Conservation (phyloP, 2,888 invertebrate genomes). For the Stegophylla sp. region DNA sequence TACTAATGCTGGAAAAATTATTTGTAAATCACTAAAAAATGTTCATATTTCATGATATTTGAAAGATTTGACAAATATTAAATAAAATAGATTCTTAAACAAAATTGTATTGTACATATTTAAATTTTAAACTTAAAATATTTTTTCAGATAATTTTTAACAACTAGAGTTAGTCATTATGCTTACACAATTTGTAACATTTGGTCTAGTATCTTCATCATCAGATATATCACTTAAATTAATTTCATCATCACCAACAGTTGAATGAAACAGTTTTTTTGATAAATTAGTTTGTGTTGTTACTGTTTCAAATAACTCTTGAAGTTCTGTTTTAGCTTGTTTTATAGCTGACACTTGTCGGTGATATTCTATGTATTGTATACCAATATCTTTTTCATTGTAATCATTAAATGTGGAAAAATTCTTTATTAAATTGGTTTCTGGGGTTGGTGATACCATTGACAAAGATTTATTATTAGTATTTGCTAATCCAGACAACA, state of each 20-base stretch:
- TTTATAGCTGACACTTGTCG: slow-evolving; percentile 34
- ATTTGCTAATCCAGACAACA: slow-evolving; percentile 27
- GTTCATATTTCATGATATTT: slow-evolving; percentile 71
- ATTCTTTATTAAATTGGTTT: neutral
- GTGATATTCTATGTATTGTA: slow-evolving; percentile 26
- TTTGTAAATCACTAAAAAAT: slow-evolving; percentile 77
- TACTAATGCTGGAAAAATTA: slow-evolving; percentile 74
- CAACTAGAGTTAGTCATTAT: slow-evolving; percentile 38
- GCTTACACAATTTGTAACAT: slow-evolving; percentile 37
- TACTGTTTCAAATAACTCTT: slow-evolving; percentile 37
- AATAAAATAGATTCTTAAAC: neutral
- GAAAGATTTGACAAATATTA: neutral
- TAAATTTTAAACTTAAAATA: neutral
- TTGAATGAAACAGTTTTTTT: slow-evolving; percentile 30
- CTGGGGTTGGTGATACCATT: neutral
- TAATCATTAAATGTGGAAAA: neutral
- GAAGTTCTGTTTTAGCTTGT: slow-evolving; percentile 33
- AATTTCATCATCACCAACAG: slow-evolving; percentile 4
- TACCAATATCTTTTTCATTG: slow-evolving; percentile 9
- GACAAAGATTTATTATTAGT: neutral
- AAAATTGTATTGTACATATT: neutral
- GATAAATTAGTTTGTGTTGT: slow-evolving; percentile 34
- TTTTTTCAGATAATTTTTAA: neutral
- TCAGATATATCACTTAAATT: slow-evolving; percentile 43
- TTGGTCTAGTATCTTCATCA: slow-evolving; percentile 32